These are phyloP conservation scores for Epirrhoe tristata DNA, from an alignment of 2,888 invertebrate genomes.

Conservation along the genomic window DNA sequence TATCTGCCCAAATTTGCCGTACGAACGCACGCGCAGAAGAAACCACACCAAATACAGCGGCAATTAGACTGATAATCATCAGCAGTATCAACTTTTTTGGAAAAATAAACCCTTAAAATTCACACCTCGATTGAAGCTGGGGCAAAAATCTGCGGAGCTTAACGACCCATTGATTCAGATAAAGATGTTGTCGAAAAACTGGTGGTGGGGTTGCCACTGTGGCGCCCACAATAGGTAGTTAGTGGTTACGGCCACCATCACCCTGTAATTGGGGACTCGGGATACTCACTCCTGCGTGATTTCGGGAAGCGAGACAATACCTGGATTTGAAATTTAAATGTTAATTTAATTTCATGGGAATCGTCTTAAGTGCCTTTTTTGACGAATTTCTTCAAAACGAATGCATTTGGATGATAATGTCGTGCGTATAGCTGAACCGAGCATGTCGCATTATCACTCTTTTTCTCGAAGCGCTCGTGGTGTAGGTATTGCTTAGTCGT, in stretches of 20 bases:
- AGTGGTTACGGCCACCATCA: constrained; percentile 49
- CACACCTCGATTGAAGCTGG: constrained; percentile 56
- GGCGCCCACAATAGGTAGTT: constrained; percentile 67
- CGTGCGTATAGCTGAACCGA: constrained; percentile 1
- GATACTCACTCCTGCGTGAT: constrained; percentile 35
- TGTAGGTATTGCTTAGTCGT: too few relatives aligned
- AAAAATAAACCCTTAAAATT: constrained; percentile 56
- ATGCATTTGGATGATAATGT: not conserved
- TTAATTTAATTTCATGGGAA: constrained; percentile 31
- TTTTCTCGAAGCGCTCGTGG: not conserved
- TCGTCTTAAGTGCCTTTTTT: constrained; percentile 16
- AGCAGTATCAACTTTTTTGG: constrained; percentile 39
- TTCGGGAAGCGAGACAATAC: constrained; percentile 41
- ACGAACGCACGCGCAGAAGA: constrained; percentile 42
- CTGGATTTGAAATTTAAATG: constrained; percentile 34
- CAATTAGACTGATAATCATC: constrained; percentile 56
- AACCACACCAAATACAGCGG: constrained; percentile 47
- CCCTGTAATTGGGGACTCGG: constrained; percentile 37
- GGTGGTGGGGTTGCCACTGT: constrained; percentile 54
- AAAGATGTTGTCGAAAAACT: constrained; percentile 77
- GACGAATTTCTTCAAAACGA: not conserved
- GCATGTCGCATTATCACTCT: not conserved
- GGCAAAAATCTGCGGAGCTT: constrained; percentile 53
- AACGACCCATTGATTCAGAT: constrained; percentile 79
- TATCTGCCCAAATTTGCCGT: constrained; percentile 25